A percentile compares a stretch with the other conserved stretches of the same genome.
These are phyloP conservation scores for Trachythela sp. DNA, from an alignment of 64 coral and sea anemone species.

Conservation along the genomic window DNA sequence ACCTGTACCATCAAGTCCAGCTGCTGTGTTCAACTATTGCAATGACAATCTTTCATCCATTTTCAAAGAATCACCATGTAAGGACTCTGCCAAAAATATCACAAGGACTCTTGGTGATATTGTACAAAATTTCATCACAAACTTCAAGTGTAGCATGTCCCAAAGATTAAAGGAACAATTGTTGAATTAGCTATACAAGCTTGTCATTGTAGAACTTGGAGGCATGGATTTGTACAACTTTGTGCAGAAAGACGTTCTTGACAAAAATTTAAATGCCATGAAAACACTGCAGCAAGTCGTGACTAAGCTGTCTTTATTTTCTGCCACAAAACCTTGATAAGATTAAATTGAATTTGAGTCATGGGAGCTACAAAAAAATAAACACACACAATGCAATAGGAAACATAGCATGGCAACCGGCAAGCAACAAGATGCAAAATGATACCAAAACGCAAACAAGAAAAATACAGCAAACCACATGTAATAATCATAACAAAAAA, in stretches of 20 bases:
- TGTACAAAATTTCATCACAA: slow-evolving; percentile 29
- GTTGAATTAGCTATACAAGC: slow-evolving; percentile 32
- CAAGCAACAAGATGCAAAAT: too few relatives aligned
- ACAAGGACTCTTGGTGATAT: slow-evolving; percentile 43
- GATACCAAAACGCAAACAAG: too few relatives aligned
- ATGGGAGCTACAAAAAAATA: too few relatives aligned
- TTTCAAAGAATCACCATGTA: slow-evolving; percentile 24
- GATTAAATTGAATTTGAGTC: too few relatives aligned
- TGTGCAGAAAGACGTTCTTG: slow-evolving; percentile 39
- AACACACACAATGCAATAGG: too few relatives aligned
- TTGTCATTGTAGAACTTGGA: slow-evolving; percentile 16
- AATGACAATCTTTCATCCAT: slow-evolving; percentile 23
- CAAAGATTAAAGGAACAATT: slow-evolving; percentile 33
- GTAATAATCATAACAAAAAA: too few relatives aligned
- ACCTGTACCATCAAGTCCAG: not conserved
- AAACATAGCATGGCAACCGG: too few relatives aligned
- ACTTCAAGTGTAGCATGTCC: slow-evolving; percentile 35
- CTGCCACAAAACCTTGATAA: too few relatives aligned
- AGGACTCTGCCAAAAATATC: not conserved
- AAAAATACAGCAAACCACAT: too few relatives aligned
- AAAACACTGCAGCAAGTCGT: slow-evolving; percentile 57
- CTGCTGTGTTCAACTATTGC: not conserved
- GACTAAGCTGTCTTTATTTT: too few relatives aligned
- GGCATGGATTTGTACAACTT: slow-evolving; percentile 55
- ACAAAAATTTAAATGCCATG: slow-evolving; percentile 42